Evolutionary conservation across 1,140 invertebrate species (phyloP), one percentile per base, ranked within the genome.

Genomic region (Plectus sambesii): DNA sequence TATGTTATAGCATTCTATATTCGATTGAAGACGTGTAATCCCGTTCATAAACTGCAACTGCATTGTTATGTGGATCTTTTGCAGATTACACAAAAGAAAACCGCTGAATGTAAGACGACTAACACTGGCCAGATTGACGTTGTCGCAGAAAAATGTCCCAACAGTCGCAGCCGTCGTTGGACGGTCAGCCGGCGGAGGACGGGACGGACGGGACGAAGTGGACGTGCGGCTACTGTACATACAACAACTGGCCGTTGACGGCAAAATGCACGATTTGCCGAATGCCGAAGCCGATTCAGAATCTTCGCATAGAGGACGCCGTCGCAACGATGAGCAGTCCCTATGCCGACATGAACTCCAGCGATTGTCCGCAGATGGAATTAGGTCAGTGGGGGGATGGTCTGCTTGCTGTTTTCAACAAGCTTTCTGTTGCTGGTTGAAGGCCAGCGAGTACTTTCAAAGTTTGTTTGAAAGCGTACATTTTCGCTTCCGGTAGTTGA

Each of bases 181-280:
- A n/a, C n/a, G n/a, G n/a, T n/a, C n/a, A n/a, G n/a, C n/a, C n/a
- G n/a, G n/a, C n/a, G n/a, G n/a, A n/a, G n/a, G n/a, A n/a, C n/a
- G n/a, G n/a, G n/a, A 33, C 20, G 33, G 65, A 66, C 41, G 58
- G 55, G 38, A 64, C 70, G 52, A 93, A 93, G 78, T 93, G 87
- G 87, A 77, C 74, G 56, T 93, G 87, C 74, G 83, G 87, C 70
- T 82, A 84, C 69, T 94, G 88, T 75, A 94, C 89, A 36, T 94
- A 89, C 68, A 83, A 86, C 67, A 94, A 94, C 72, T 94, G 81
- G 77, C 84, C 84, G 41, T 81, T 80, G 17, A 77, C 77, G 17
- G 72, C 79, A 43, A 86, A 88, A 78, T 94, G 89, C 72, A 88
- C 86, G 0, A 86, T 93, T 81, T 94, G 89, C 70, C 77, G n/a